phyloP scores from a whole-genome alignment of 2,888 invertebrate species.

The Synergus itoensis region DNA sequence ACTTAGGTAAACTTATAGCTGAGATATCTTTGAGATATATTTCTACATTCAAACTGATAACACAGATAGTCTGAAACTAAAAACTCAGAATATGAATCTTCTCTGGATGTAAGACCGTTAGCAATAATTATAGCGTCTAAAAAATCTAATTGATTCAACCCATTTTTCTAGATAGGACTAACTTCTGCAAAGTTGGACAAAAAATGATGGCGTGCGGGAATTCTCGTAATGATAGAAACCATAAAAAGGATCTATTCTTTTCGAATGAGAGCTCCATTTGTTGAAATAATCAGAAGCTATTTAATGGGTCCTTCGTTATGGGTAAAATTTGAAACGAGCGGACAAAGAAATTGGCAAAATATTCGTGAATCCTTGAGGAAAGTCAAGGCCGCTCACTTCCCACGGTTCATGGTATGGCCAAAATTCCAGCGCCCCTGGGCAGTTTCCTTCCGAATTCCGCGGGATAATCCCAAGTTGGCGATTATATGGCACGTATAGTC shows the following conservation, averaged over 20 bases:
- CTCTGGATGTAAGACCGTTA: not conserved
- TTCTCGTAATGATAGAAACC: conserved; percentile 5
- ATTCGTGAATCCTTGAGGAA: conserved; percentile 30
- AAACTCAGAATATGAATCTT: not conserved
- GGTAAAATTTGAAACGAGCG: not conserved
- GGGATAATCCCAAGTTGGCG: conserved; percentile 60
- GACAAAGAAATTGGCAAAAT: conserved; percentile 6
- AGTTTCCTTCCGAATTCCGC: conserved; percentile 65
- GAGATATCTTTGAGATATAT: not conserved
- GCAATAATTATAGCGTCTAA: not conserved
- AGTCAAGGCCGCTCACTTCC: conserved; percentile 10
- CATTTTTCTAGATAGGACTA: not conserved
- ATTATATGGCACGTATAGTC: conserved; percentile 64
- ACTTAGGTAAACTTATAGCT: not conserved
- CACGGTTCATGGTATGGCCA: conserved; percentile 25
- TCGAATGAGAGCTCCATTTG: not conserved
- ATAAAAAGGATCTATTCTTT: not conserved
- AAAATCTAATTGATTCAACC: not conserved
- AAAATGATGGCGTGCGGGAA: conserved; percentile 10
- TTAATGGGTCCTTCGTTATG: not conserved
- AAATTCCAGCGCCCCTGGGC: conserved; percentile 39
- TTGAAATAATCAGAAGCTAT: conserved; percentile 26
- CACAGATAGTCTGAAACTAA: too few relatives aligned
- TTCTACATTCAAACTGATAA: not conserved
- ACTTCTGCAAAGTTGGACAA: not conserved